Percentiles rank a stretch among this genome's conserved stretches.
phyloP scores from a whole-genome alignment of 2,797 vertebrate species.

The Urocyon cinereoargenteus region DNA sequence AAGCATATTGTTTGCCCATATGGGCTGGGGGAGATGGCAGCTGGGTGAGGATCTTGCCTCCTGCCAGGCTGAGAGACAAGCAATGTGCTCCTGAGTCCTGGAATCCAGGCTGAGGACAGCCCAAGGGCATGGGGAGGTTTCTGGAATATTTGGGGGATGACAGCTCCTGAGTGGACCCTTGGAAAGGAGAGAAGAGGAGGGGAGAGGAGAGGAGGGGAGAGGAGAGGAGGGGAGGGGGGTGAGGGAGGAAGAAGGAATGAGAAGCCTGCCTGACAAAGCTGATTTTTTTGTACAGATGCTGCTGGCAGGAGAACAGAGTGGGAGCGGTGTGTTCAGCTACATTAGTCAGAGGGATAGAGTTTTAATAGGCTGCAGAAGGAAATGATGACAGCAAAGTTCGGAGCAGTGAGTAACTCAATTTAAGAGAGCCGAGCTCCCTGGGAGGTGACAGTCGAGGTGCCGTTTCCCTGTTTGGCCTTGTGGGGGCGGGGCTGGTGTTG shows the following conservation, averaged over 20 bases:
- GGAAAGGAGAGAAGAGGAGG: conserved; percentile 48
- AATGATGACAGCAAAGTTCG: conserved; percentile 50
- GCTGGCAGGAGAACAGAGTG: conserved; percentile 76
- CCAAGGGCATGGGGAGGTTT: conserved; percentile 84
- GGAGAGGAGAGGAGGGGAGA: conserved; percentile 65
- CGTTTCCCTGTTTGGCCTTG: not conserved
- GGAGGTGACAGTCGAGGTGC: not conserved
- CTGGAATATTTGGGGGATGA: conserved; percentile 78
- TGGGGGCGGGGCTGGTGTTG: not conserved
- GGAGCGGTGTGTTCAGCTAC: conserved; percentile 78
- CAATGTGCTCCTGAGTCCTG: conserved; percentile 81
- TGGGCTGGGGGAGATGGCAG: conserved; percentile 86
- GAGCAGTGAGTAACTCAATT: conserved; percentile 70
- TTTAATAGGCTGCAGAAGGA: conserved; percentile 72
- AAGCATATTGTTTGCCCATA: conserved; percentile 88
- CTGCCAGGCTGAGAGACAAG: conserved; percentile 85
- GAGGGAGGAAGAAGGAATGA: conserved; percentile 45
- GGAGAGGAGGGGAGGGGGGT: not conserved
- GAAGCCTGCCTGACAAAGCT: conserved; percentile 79
- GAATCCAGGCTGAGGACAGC: conserved; percentile 85
- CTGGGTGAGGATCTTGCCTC: conserved; percentile 83
- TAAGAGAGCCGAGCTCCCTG: conserved; percentile 42
- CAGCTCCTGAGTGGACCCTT: conserved; percentile 75
- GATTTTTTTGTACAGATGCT: conserved; percentile 75
- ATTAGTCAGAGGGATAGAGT: conserved; percentile 81